Evolutionary conservation across 2,113 vertebrate genomes (phyloP), one percentile per base, ranked within the genome.

Genomic region (Psilopsiagon aymara): DNA sequence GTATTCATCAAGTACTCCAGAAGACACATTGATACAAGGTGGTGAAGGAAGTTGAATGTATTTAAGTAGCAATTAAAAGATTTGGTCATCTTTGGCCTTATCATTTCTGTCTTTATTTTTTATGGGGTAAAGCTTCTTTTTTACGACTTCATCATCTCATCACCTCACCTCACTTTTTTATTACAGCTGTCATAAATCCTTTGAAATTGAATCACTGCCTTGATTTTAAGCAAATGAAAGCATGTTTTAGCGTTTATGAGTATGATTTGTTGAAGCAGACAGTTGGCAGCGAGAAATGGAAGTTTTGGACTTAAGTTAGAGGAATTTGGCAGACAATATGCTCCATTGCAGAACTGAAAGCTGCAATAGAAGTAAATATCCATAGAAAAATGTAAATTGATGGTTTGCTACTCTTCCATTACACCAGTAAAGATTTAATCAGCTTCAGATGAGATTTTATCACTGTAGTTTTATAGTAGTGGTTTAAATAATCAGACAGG

Each of bases 331-430:
- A 92, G 57, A 39, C 60, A 55, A 3, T 52, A 31, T 18, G 16
- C 12, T 88, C 66, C 49, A 68, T 9, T 92, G 69, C 78, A 90
- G 55, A 88, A 95, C 35, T 1, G 1, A 86, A 81, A 83, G 60
- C 55, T 92, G 37, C 59, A 80, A 19, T 11, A 67, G 78, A 79
- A 28, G 49, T 86, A 74, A 86, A 88, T 49, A 86, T 68, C 43
- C 68, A 10, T 62, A 86, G 57, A 82, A 96, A 95, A 96, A 95
- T 92, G 80, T 69, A 78, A 70, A 23, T 28, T 8, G 35, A 76
- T 95, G 75, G 77, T 89, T 94, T 63, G n/a, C 62, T 94, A 29
- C 27, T 86, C 41, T 86, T 92, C 55, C 78, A 88, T 96, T 95
- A 85, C 75, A 86, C 73, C 71, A 94, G 46, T 62, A 62, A 86